Evolutionary conservation across 2,888 invertebrate genomes (phyloP).

Genomic region (Yponomeuta evonymella): DNA sequence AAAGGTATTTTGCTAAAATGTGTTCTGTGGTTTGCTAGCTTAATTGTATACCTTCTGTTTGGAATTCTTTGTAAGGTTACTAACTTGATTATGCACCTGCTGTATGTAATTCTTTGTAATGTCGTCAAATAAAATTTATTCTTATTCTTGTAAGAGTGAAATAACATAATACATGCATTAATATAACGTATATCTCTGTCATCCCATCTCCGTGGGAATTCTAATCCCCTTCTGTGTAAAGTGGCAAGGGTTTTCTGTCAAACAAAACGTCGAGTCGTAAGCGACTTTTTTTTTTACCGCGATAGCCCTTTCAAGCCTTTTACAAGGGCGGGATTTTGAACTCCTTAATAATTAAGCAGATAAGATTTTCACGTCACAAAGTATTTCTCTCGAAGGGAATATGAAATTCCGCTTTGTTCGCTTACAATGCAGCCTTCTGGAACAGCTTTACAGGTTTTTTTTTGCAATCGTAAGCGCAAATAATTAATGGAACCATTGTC

Average conservation of each 20-base stretch:
- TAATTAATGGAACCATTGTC: slow-evolving; percentile 5
- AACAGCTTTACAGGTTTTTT: not conserved
- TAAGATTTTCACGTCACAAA: slow-evolving; percentile 22
- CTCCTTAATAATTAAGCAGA: slow-evolving; percentile 33
- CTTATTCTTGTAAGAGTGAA: not conserved
- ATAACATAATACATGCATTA: not conserved
- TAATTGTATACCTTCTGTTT: no score
- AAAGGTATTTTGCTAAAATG: no score
- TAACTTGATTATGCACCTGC: no score
- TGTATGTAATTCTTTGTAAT: no score
- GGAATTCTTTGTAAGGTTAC: no score
- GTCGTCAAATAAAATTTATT: not conserved
- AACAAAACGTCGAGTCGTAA: slow-evolving; percentile 34
- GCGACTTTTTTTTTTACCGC: slow-evolving; percentile 29
- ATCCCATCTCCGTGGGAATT: not conserved
- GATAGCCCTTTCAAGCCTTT: slow-evolving; percentile 29
- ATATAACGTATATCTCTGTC: not conserved
- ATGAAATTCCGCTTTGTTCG: slow-evolving; percentile 9
- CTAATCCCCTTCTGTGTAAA: not conserved
- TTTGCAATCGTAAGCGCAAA: slow-evolving; percentile 6
- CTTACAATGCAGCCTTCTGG: not conserved
- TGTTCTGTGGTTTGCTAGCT: no score
- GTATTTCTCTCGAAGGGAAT: not conserved
- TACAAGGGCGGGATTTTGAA: slow-evolving; percentile 27
- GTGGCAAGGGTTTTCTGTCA: not conserved